phyloP scores from a whole-genome alignment of 2,113 vertebrate species.

The Erinaceus europaeus region DNA sequence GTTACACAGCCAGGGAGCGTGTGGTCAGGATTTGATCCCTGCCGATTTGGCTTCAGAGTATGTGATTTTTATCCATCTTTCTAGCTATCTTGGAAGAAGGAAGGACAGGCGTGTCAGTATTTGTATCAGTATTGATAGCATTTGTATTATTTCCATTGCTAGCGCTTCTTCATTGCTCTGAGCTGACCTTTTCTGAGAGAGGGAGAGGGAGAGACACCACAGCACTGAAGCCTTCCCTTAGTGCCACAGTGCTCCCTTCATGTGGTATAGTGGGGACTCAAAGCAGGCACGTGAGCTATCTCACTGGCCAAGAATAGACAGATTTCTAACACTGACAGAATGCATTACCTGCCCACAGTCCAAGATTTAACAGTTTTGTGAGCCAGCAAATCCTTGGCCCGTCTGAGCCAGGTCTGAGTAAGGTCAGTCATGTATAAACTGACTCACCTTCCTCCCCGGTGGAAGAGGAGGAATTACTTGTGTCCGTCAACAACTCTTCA shows the following conservation, averaged over 20 bases:
- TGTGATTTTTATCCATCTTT: background rate
- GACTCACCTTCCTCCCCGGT: slow-evolving; percentile 90
- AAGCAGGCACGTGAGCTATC: no score
- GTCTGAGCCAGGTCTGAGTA: background rate
- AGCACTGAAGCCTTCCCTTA: no score
- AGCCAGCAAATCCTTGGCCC: background rate
- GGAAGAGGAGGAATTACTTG: slow-evolving; percentile 92
- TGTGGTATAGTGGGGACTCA: no score
- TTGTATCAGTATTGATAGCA: background rate
- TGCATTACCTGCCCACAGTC: background rate
- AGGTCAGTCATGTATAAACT: fast-evolving
- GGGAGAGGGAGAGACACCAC: no score
- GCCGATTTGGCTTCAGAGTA: background rate
- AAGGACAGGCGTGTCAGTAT: background rate
- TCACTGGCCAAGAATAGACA: background rate
- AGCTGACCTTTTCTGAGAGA: no score
- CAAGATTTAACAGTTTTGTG: fast-evolving
- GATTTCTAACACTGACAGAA: fast-evolving
- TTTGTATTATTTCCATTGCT: background rate
- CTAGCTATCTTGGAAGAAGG: background rate
- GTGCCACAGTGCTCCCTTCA: no score
- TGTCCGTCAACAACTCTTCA: slow-evolving; percentile 91
- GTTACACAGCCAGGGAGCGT: background rate
- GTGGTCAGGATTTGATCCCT: background rate
- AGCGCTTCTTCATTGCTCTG: no score